phyloP scores from a whole-genome alignment of 2,113 vertebrate genomes.

The Balaeniceps rex region DNA sequence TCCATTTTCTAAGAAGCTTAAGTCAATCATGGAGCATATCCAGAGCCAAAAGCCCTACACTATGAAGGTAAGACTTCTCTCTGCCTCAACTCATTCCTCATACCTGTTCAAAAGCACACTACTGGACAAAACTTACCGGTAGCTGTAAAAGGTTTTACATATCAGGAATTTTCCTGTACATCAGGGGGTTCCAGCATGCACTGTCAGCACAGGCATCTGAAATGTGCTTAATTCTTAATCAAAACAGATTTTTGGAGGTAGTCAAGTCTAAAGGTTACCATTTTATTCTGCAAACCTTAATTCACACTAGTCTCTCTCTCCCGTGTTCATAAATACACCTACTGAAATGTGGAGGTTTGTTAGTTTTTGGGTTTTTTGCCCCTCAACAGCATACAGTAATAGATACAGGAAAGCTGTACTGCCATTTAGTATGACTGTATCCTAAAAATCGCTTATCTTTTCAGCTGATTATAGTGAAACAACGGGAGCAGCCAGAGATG shows the following conservation, averaged over 20 bases:
- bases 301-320: background rate
- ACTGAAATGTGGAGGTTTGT: background rate
- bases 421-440: background rate
- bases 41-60: constrained; percentile 81
- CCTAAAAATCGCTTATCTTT: background rate
- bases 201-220: background rate
- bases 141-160: background rate
- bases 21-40: constrained; percentile 75
- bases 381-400: background rate
- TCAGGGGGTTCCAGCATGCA: background rate
- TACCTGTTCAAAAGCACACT: background rate
- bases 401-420: background rate
- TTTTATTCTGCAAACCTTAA: background rate
- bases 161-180: fast-evolving
- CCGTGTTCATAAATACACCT: background rate
- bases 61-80: constrained; percentile 85
- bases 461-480: constrained; percentile 87
- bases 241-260: background rate
- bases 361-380: fast-evolving
- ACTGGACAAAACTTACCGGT: fast-evolving
- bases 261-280: background rate
- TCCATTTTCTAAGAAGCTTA: constrained; percentile 81
- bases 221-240: background rate
- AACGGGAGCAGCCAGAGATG: constrained; percentile 87
- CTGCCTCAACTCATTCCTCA: background rate